Conservation (phyloP, 2,888 invertebrate genomes). For the Lutraria lutraria region DNA sequence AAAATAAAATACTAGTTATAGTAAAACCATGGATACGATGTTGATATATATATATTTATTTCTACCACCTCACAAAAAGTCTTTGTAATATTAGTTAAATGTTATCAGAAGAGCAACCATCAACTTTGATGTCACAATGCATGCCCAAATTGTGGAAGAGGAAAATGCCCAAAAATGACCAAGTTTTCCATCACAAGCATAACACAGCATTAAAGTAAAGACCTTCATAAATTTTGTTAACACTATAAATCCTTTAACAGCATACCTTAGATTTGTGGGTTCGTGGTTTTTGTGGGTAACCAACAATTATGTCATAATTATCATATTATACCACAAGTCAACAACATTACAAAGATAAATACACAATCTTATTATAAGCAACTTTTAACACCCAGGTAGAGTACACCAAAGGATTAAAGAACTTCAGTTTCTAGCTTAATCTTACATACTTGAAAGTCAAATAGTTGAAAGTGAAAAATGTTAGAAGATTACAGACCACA, state of each 20-base stretch:
- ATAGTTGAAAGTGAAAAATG: not conserved
- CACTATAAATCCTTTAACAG: not conserved
- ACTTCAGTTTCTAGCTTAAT: not conserved
- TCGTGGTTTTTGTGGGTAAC: constrained; percentile 20
- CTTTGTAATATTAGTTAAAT: too few relatives aligned
- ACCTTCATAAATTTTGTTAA: not conserved
- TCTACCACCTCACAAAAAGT: too few relatives aligned
- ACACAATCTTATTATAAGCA: constrained; percentile 12
- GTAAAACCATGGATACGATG: too few relatives aligned
- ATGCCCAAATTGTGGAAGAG: too few relatives aligned
- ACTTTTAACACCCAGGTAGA: not conserved
- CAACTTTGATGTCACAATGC: too few relatives aligned
- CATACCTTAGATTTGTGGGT: constrained; percentile 4
- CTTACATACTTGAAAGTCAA: not conserved
- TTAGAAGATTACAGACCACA: too few relatives aligned
- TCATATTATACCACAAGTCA: constrained; percentile 14
- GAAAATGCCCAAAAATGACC: too few relatives aligned
- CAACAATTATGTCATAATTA: constrained; percentile 22
- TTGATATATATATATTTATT: too few relatives aligned
- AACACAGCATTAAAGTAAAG: too few relatives aligned
- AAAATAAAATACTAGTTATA: too few relatives aligned
- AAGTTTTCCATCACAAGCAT: too few relatives aligned
- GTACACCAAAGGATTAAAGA: constrained; percentile 11
- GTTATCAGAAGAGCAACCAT: too few relatives aligned
- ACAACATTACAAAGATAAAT: constrained; percentile 3